Conservation (phyloP, 2,797 vertebrate species). For the Spinus olivaceus region DNA sequence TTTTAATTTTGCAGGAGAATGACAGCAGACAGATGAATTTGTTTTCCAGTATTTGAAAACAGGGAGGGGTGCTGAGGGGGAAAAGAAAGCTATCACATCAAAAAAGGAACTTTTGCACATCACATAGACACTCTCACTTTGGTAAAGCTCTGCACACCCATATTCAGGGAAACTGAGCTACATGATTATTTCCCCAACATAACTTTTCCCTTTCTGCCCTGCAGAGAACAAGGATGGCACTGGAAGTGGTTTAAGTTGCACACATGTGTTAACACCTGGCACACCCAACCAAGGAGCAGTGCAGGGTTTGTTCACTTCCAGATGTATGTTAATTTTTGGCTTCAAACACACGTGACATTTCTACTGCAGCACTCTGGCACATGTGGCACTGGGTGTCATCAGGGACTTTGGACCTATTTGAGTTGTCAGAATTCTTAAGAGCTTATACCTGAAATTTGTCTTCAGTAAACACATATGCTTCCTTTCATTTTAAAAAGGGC, state of each 20-base stretch:
- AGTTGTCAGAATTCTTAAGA: slow-evolving; percentile 25
- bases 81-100: not conserved
- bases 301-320: not conserved
- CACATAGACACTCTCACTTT: not conserved
- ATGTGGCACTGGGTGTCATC: not conserved
- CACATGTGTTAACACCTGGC: not conserved
- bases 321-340: not conserved
- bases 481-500: slow-evolving; percentile 20
- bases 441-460: slow-evolving; percentile 1
- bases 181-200: not conserved
- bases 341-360: not conserved
- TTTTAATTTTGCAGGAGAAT: not conserved
- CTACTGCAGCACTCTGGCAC: not conserved
- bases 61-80: fast-evolving
- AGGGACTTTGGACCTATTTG: not conserved
- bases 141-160: not conserved
- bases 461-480: not conserved
- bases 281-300: not conserved
- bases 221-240: not conserved
- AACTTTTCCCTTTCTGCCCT: not conserved
- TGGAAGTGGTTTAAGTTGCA: not conserved
- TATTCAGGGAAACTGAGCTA: not conserved
- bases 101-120: not conserved
- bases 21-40: not conserved
- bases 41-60: not conserved